Base-by-base conservation (phyloP, 2,888 invertebrate genomes). In the Helobdella robusta region DNA sequence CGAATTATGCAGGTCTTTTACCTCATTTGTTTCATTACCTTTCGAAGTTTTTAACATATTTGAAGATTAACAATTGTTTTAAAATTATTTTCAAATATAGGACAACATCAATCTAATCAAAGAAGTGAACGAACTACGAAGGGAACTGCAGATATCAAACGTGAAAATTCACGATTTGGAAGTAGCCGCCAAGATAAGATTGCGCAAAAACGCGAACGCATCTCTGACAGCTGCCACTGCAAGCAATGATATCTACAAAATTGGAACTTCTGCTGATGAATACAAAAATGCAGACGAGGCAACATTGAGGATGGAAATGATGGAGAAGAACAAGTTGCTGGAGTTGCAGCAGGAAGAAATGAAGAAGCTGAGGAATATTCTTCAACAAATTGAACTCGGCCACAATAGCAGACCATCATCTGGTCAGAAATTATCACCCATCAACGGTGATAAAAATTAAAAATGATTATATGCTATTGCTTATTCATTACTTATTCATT, bases 91-190 rank as follows among this genome's bases (percentile, higher is more conserved):
- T 66, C 60, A 80, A 60, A 77, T 83, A 25, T 81, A 85, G 75
- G 89, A 92, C 74, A 91, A 91, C 77, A 84, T 88, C 40, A 80
- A 84, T 0, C 81, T 92, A 2, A 82, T 91, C 36, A 83, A 85
- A 1, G 91, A 91, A 78, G 85, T 90, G 28, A 89, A 90, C 75
- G 84, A 83, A 66, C 77, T 91, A 50, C 84, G 89, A 36, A 83
- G 83, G 32, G 86, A 87, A 75, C 78, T 89, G 67, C 86, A 86
- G 75, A 79, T 83, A 0, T 84, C 86, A 18, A 82, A 86, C 11
- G 82, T 83, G n/a, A 83, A 84, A 40, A 86, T 56, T 3, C 86
- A 34, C 76, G 77, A 2, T 73, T 79, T 59, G 78, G 78, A 15
- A 73, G 78, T 11, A 76, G 78, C 68, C 74, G 75, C 61, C 76